These are phyloP conservation scores for Chrysolina oricalcia DNA, from an alignment of 2,888 invertebrate species.

Conservation along the genomic window DNA sequence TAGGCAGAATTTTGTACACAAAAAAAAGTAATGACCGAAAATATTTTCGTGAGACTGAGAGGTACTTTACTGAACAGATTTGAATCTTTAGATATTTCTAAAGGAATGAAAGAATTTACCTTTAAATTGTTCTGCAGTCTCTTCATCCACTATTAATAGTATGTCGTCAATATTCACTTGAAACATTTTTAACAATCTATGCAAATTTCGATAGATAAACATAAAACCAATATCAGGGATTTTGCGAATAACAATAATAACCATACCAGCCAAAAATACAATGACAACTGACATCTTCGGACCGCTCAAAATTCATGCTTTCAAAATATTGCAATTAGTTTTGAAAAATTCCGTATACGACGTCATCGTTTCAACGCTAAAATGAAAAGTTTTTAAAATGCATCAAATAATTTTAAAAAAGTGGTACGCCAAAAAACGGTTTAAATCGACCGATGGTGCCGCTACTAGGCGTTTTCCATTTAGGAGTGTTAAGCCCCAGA, in stretches of 20 bases:
- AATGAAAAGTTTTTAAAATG: too few relatives aligned
- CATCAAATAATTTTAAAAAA: too few relatives aligned
- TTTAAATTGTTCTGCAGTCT: slow-evolving; percentile 27
- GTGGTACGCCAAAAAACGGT: too few relatives aligned
- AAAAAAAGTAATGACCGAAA: background rate
- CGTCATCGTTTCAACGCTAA: too few relatives aligned
- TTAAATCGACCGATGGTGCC: too few relatives aligned
- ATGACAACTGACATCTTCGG: slow-evolving; percentile 3
- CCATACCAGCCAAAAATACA: too few relatives aligned
- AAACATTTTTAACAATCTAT: slow-evolving; percentile 14
- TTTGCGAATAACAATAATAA: background rate
- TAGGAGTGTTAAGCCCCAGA: too few relatives aligned
- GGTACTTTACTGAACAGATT: too few relatives aligned
- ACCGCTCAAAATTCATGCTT: slow-evolving; percentile 11
- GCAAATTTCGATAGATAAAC: background rate
- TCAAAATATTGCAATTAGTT: background rate
- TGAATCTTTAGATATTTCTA: slow-evolving; percentile 23
- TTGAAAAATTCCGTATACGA: too few relatives aligned
- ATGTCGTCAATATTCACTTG: slow-evolving; percentile 31
- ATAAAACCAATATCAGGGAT: background rate
- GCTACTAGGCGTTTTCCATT: too few relatives aligned
- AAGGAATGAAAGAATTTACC: slow-evolving; percentile 15
- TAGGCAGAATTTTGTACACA: background rate
- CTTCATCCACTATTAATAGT: slow-evolving; percentile 20
- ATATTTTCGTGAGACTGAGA: slow-evolving; percentile 3